A percentile compares a stretch with the other conserved stretches of the same genome.
phyloP scores from a whole-genome alignment of 2,888 invertebrate species.

The Ceriagrion tenellum region DNA sequence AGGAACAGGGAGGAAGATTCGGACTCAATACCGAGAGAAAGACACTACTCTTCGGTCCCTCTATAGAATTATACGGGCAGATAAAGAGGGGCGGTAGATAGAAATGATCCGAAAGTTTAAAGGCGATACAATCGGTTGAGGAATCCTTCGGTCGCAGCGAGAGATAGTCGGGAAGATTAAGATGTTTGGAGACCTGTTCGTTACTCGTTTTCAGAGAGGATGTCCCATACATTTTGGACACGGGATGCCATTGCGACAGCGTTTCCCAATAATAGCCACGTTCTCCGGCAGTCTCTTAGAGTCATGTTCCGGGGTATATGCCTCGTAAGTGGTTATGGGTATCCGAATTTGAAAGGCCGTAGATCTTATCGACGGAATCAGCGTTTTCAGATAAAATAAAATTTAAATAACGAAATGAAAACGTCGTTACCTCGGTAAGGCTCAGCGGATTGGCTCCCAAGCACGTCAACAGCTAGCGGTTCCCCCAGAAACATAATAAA shows the following conservation, averaged over 20 bases:
- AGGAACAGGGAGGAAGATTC: neutral
- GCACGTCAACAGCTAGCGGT: neutral
- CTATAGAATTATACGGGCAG: neutral
- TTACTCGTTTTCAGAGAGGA: neutral
- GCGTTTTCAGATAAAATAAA: neutral
- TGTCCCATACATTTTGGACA: neutral
- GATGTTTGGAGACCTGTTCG: neutral
- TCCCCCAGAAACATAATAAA: neutral
- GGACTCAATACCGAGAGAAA: neutral
- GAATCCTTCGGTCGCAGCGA: neutral
- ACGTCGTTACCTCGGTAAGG: neutral
- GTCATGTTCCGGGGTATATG: neutral
- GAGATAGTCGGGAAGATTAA: neutral
- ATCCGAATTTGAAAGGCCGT: neutral
- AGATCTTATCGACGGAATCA: neutral
- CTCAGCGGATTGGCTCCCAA: neutral
- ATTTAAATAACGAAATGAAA: neutral
- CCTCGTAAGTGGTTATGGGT: neutral
- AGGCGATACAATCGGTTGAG: neutral
- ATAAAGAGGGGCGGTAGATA: neutral
- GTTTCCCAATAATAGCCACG: constrained; percentile 3
- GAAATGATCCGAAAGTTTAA: constrained; percentile 7
- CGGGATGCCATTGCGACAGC: neutral
- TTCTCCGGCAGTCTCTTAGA: neutral
- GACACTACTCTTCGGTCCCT: neutral